Conservation (phyloP, 2,888 invertebrate genomes). For the Scaptomyza polygonia region DNA sequence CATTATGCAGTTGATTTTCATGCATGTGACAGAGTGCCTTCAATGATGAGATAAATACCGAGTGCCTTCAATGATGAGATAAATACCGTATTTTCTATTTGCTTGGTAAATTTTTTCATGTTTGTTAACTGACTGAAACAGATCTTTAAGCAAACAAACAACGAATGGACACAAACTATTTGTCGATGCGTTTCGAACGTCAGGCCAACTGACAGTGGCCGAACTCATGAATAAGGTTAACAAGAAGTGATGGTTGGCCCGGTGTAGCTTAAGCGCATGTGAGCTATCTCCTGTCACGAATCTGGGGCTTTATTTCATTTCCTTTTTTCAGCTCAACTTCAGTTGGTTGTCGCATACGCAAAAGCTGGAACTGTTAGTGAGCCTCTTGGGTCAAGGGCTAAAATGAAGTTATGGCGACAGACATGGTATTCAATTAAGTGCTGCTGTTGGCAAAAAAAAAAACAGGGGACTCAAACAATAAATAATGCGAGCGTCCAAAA, state of each 20-base stretch:
- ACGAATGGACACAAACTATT: slow-evolving; percentile 22
- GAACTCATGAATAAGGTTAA: slow-evolving; percentile 3
- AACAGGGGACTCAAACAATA: not conserved
- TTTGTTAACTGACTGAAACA: not conserved
- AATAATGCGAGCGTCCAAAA: not conserved
- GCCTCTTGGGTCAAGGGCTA: slow-evolving; percentile 6
- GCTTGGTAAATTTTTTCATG: not conserved
- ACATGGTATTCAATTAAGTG: slow-evolving; percentile 3
- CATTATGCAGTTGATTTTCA: slow-evolving; percentile 41
- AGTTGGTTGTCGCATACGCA: slow-evolving; percentile 9
- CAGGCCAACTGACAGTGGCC: slow-evolving; percentile 20
- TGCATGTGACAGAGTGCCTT: not conserved
- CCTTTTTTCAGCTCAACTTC: slow-evolving; percentile 14
- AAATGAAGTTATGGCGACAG: not conserved
- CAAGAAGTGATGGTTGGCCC: slow-evolving; percentile 20
- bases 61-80: not conserved
- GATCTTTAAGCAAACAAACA: not conserved
- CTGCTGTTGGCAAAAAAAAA: slow-evolving; percentile 1
- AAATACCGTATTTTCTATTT: not conserved
- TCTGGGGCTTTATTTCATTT: slow-evolving; percentile 27
- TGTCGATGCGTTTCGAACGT: slow-evolving; percentile 17
- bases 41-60: not conserved
- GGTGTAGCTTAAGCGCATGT: slow-evolving; percentile 48
- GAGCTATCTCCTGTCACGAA: slow-evolving; percentile 22
- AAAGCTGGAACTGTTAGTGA: not conserved